Evolutionary conservation across 2,888 invertebrate species (phyloP), one percentile per base, ranked within the genome.

Genomic region (Calameuta filiformis): DNA sequence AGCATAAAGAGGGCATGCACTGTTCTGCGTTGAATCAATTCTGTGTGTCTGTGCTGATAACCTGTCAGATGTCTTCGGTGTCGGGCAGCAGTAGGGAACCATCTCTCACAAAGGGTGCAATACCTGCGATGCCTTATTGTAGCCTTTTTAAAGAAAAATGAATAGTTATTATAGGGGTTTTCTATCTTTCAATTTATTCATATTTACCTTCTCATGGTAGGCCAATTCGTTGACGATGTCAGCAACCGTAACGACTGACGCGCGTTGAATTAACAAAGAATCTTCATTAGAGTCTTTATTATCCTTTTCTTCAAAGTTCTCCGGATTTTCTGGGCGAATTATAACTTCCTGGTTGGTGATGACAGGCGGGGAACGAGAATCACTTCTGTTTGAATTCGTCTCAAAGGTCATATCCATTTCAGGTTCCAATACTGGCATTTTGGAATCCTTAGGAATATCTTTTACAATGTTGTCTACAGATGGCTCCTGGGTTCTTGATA

Each of bases 1-100:
- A 92, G 85, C 78, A 90, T 90, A 76, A 91, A 92, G 77, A 92
- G 86, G 68, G 92, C 89, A 75, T 92, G 92, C 77, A 92, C 91
- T 12, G 92, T 91, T 83, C 91, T 88, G 76, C 92, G 89, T 79
- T 92, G 92, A 1, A 89, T 88, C 33, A 90, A 83, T 82, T 92
- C 92, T 69, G 90, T 89, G 71, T 91, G 90, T 76, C 89, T 88
- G 80, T 92, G 92, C 82, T 91, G 90, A 79, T 90, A 91, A 23
- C 92, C 91, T 23, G 87, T 85, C 73, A 92, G 85, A 81, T 92
- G 92, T 30, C 87, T 85, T 69, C 88, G 86, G 78, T 91, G 90
- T 75, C 90, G 84, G 6, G 89, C 84, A 1, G 89, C 88, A 30
- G 91, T 89, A 68, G 91, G 89, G 73, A 92, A 92, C 89, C 91